These are phyloP conservation scores for Hyles vespertilio DNA, from an alignment of 1,140 invertebrate species.

Conservation along the genomic window DNA sequence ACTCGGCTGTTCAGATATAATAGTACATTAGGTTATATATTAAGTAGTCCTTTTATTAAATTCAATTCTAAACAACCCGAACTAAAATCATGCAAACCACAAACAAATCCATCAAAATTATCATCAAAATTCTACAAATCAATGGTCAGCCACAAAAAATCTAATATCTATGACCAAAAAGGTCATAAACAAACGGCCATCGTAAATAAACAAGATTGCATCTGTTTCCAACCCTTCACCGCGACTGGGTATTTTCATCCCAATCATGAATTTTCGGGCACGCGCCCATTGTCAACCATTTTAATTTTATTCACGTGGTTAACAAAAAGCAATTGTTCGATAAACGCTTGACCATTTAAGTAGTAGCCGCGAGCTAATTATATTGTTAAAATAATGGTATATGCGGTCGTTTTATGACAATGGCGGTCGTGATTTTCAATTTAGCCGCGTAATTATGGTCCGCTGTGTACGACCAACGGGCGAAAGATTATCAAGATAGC, in stretches of 20 bases:
- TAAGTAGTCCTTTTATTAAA: no score
- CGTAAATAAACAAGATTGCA: conserved; percentile 22
- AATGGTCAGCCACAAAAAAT: no score
- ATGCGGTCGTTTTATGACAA: conserved; percentile 21
- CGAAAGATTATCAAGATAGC: no score
- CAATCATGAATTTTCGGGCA: conserved; percentile 42
- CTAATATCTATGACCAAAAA: no score
- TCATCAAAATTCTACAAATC: no score
- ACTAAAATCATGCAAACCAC: no score
- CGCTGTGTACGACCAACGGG: not conserved
- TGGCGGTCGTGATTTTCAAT: conserved; percentile 19
- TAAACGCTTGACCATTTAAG: conserved; percentile 48
- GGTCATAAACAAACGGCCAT: not conserved
- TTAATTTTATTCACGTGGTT: conserved; percentile 39
- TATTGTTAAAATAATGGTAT: conserved; percentile 53
- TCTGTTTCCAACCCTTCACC: conserved; percentile 42
- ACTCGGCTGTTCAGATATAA: no score
- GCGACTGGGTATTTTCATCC: conserved; percentile 33
- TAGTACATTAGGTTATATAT: no score
- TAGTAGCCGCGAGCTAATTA: conserved; percentile 47
- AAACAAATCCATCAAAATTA: no score
- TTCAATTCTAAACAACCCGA: no score
- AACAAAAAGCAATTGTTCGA: conserved; percentile 46
- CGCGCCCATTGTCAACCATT: conserved; percentile 43
- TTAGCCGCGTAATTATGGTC: conserved; percentile 31